These are phyloP conservation scores for Labeo catla DNA, from an alignment of 2,113 vertebrate species.

Conservation along the genomic window DNA sequence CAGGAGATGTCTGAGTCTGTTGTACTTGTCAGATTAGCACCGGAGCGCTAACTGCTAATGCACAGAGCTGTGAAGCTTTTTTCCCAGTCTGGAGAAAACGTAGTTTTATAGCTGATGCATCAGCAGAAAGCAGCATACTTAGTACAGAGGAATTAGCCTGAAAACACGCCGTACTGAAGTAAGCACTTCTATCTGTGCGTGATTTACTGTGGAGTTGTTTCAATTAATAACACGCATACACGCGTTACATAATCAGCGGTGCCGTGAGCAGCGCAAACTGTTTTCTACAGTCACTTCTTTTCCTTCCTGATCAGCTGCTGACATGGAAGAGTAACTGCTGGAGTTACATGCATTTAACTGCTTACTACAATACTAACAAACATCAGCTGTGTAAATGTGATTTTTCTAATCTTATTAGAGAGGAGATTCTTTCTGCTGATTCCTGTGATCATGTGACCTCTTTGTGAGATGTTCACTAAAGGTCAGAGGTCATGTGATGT, in stretches of 20 bases:
- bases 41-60: background rate
- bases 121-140: background rate
- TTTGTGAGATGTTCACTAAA: conserved; percentile 6
- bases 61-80: background rate
- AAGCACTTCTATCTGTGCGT: background rate
- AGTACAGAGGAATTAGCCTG: background rate
- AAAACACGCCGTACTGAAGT: background rate
- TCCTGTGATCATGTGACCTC: background rate
- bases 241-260: background rate
- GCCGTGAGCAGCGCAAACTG: too few species aligned
- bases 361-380: background rate
- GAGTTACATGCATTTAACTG: background rate
- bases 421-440: background rate
- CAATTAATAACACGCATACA: background rate
- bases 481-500: conserved; percentile 32
- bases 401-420: background rate
- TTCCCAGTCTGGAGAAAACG: background rate
- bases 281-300: too few species aligned
- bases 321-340: too few species aligned
- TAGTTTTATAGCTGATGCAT: background rate
- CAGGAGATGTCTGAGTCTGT: conserved; percentile 12
- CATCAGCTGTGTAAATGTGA: background rate
- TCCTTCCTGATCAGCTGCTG: too few species aligned
- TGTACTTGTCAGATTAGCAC: conserved; percentile 16
- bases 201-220: background rate